These are phyloP conservation scores for Nebria salina DNA, from an alignment of 2,888 invertebrate genomes.

Conservation along the genomic window DNA sequence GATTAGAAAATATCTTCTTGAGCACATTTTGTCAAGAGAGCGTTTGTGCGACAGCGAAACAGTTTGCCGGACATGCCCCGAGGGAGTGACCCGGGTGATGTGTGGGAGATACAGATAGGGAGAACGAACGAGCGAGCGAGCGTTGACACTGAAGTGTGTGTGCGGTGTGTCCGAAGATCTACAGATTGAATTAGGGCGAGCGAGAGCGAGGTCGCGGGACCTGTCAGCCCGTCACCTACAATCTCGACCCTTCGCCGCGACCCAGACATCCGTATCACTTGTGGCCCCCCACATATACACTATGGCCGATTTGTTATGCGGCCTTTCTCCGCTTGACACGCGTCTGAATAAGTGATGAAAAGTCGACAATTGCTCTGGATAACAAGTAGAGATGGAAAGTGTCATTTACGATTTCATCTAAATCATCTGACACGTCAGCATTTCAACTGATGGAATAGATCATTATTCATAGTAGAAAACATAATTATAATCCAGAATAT, in stretches of 20 bases:
- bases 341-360: not conserved
- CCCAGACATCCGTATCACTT: conserved; percentile 34
- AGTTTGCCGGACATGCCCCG: conserved; percentile 20
- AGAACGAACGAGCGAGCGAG: not conserved
- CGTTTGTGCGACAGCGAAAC: not conserved
- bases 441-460: not conserved
- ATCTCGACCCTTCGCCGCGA: conserved; percentile 30
- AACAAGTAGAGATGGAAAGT: not conserved
- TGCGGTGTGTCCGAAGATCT: conserved; percentile 16
- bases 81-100: not conserved
- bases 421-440: not conserved
- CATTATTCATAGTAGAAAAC: too few species aligned
- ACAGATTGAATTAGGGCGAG: conserved; percentile 24
- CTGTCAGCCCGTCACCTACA: conserved; percentile 24
- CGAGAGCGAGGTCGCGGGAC: conserved; percentile 19
- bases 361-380: not conserved
- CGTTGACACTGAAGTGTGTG: not conserved
- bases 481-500: too few species aligned
- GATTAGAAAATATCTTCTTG: too few species aligned
- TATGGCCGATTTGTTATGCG: not conserved
- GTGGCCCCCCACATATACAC: conserved; percentile 17
- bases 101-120: not conserved
- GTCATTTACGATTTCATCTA: not conserved
- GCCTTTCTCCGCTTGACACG: not conserved
- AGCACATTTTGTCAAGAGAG: not conserved